A percentile compares a stretch with the other conserved stretches of the same genome.
Evolutionary conservation across 2,888 invertebrate genomes (phyloP).

Genomic region (Tuberolachnus salignus): DNA sequence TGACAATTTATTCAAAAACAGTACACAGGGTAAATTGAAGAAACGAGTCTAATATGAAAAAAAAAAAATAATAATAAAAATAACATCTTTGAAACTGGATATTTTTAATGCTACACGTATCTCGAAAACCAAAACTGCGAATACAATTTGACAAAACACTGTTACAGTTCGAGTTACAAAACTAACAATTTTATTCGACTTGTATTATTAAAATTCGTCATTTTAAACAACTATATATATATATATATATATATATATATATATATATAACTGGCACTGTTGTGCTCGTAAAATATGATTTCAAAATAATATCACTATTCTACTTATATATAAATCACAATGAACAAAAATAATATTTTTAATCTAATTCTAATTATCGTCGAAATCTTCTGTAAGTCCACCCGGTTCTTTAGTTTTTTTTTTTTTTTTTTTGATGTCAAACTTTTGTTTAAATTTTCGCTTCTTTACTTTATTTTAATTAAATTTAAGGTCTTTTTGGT

Average conservation of each 20-base stretch:
- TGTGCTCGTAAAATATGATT: background rate
- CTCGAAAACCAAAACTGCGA: too few relatives aligned
- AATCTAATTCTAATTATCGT: background rate
- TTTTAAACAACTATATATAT: background rate
- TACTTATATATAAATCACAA: background rate
- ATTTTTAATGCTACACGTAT: constrained; percentile 36
- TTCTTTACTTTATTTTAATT: constrained; percentile 20
- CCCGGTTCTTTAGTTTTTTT: constrained; percentile 1
- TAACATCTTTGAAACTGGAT: constrained; percentile 26
- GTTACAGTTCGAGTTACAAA: background rate
- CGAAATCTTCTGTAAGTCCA: constrained; percentile 44
- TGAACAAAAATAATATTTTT: too few relatives aligned
- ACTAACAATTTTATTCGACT: background rate
- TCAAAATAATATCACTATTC: too few relatives aligned
- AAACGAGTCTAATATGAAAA: constrained; percentile 6
- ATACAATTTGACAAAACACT: background rate
- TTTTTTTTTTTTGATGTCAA: constrained; percentile 1
- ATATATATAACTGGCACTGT: background rate
- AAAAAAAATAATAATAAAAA: too few relatives aligned
- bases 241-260: background rate
- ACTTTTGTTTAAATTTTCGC: constrained; percentile 8
- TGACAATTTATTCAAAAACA: constrained; percentile 1
- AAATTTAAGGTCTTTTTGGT: constrained; percentile 14
- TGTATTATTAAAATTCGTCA: background rate
- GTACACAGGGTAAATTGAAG: constrained; percentile 34